Conservation (phyloP, 2,113 vertebrate species). For the Rhizomys pruinosus region DNA sequence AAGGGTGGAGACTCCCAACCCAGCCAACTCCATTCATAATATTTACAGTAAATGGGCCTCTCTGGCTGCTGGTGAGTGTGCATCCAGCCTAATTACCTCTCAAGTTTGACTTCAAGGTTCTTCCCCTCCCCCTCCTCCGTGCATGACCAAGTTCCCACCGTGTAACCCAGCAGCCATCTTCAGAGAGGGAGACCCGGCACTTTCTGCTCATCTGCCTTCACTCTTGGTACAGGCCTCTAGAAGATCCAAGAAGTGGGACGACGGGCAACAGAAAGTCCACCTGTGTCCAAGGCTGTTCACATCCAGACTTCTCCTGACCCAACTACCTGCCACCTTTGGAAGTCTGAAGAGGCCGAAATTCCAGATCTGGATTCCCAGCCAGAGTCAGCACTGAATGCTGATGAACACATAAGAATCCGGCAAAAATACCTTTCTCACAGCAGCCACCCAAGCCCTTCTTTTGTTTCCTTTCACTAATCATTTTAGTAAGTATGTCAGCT, state of each 20-base stretch:
- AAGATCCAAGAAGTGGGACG: not conserved
- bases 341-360: not conserved
- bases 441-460: not conserved
- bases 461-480: not conserved
- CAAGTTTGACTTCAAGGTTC: slow-evolving; percentile 80
- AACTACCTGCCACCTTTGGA: not conserved
- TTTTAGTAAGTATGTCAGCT: not conserved
- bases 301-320: not conserved
- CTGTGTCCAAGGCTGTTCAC: not conserved
- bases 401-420: not conserved
- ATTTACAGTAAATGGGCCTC: slow-evolving; percentile 89
- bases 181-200: not conserved
- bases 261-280: not conserved
- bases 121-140: not conserved
- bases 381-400: not conserved
- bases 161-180: slow-evolving; percentile 55
- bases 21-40: slow-evolving; percentile 89
- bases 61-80: slow-evolving; percentile 84
- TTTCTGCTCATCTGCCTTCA: not conserved
- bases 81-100: slow-evolving; percentile 82
- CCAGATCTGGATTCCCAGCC: not conserved
- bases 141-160: slow-evolving; percentile 49
- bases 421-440: not conserved
- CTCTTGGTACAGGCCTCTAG: not conserved
- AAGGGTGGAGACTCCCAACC: slow-evolving; percentile 86